These are phyloP conservation scores for Glareola pratincola DNA, from an alignment of 2,113 vertebrate species.

Conservation along the genomic window DNA sequence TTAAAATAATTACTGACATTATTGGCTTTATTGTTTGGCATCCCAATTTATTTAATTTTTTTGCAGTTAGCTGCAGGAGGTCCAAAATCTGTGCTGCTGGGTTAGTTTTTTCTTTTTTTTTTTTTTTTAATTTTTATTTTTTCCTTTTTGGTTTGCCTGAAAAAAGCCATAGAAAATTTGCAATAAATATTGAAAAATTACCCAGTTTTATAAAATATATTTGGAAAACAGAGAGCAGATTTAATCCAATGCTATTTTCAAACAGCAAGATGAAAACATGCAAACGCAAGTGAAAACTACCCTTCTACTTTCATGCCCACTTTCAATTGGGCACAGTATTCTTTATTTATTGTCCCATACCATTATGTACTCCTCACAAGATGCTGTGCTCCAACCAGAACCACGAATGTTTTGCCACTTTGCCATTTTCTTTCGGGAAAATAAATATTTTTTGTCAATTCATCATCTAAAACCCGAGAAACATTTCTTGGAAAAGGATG, in stretches of 20 bases:
- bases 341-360: not conserved
- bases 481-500: not conserved
- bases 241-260: not conserved
- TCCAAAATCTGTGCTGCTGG: not conserved
- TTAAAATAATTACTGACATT: constrained; percentile 48
- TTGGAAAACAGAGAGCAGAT: not conserved
- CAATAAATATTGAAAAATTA: not conserved
- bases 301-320: not conserved
- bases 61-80: not conserved
- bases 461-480: not conserved
- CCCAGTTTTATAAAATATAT: not conserved
- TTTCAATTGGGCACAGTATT: not conserved
- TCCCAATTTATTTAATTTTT: not conserved
- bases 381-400: not conserved
- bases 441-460: not conserved
- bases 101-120: not conserved
- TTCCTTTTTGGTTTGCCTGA: not conserved
- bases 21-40: constrained; percentile 4
- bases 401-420: not conserved
- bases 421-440: not conserved
- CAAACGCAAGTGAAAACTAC: not conserved
- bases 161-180: not conserved
- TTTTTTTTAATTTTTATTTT: not conserved
- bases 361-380: not conserved
- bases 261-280: not conserved